Conservation (phyloP, 2,888 invertebrate species). For the Agrochola lychnidis region DNA sequence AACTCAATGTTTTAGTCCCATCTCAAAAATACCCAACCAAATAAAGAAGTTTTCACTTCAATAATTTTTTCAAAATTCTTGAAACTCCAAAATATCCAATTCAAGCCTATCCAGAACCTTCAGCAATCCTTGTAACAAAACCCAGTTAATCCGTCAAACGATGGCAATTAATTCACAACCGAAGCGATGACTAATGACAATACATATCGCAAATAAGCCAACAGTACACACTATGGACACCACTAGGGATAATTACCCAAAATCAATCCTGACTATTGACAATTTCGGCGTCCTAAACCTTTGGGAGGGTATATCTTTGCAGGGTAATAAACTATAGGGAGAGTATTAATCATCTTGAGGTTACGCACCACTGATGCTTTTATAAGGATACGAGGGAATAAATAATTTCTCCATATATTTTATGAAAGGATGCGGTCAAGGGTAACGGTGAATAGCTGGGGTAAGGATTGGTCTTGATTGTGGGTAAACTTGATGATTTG, state of each 20-base stretch:
- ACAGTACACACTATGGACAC: conserved; percentile 16
- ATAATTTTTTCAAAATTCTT: background rate
- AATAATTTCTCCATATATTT: conserved; percentile 59
- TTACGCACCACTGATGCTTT: conserved; percentile 50
- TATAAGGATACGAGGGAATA: conserved; percentile 51
- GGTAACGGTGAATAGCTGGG: conserved; percentile 14
- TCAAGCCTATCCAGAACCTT: conserved; percentile 8
- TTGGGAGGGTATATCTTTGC: conserved; percentile 47
- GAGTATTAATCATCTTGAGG: conserved; percentile 62
- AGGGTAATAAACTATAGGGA: conserved; percentile 49
- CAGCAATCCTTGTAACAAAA: conserved; percentile 15
- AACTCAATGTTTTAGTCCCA: too few relatives aligned
- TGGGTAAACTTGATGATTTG: conserved; percentile 10
- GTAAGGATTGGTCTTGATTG: conserved; percentile 25
- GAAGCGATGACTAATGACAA: conserved; percentile 52
- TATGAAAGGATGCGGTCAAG: conserved; percentile 50
- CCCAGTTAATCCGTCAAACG: conserved; percentile 54
- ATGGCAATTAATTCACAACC: conserved; percentile 44
- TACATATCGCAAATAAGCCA: conserved; percentile 47
- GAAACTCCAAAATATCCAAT: background rate
- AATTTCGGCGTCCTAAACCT: conserved; percentile 44
- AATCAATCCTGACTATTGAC: conserved; percentile 58
- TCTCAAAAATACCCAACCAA: too few relatives aligned
- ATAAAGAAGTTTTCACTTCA: too few relatives aligned
- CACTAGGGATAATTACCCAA: conserved; percentile 53